Conservation (phyloP, 2,888 invertebrate genomes). For the Thereva unica region DNA sequence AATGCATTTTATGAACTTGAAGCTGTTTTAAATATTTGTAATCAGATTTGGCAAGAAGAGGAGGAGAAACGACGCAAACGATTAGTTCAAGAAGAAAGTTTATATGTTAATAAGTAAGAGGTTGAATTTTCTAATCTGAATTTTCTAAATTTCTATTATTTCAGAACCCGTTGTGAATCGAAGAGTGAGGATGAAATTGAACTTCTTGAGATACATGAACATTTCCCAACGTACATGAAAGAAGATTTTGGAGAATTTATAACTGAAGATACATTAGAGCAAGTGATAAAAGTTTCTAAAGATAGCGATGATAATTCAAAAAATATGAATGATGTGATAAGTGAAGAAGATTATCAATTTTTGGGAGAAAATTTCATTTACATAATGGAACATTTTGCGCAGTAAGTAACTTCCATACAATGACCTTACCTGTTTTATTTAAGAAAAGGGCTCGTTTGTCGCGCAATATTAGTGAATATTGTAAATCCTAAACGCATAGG, state of each 20-base stretch:
- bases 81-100: constrained; percentile 74
- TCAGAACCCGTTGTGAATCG: constrained; percentile 66
- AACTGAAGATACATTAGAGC: constrained; percentile 61
- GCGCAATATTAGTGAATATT: constrained; percentile 6
- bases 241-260: constrained; percentile 72
- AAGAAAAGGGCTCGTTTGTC: background rate
- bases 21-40: constrained; percentile 64
- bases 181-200: constrained; percentile 72
- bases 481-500: too few relatives aligned
- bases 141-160: constrained; percentile 39
- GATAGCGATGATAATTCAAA: constrained; percentile 44
- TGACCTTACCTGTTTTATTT: background rate
- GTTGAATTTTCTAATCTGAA: constrained; percentile 18
- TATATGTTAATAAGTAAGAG: constrained; percentile 72
- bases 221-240: constrained; percentile 72
- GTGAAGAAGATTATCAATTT: constrained; percentile 51
- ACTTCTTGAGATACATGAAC: constrained; percentile 66
- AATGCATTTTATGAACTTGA: constrained; percentile 60
- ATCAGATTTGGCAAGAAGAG: constrained; percentile 76
- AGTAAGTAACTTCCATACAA: constrained; percentile 36
- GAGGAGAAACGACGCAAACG: constrained; percentile 69
- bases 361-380: constrained; percentile 52
- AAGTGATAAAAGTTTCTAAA: constrained; percentile 46
- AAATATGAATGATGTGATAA: constrained; percentile 48
- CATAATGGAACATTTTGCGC: constrained; percentile 51